phyloP scores from a whole-genome alignment of 2,113 vertebrate species.

The Cricetomys ansorgei region DNA sequence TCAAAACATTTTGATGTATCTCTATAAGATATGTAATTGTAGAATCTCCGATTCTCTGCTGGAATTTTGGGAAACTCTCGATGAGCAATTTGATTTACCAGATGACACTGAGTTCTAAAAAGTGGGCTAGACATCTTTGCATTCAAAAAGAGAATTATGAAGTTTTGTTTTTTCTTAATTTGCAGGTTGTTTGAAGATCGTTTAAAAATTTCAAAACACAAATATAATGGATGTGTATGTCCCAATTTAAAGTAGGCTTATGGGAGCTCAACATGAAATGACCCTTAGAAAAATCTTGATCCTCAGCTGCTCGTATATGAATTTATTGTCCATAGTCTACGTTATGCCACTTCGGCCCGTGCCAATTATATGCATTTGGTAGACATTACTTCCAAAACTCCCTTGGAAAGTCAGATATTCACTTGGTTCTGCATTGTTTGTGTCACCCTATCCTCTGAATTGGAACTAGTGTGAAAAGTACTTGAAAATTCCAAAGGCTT shows the following conservation, averaged over 20 bases:
- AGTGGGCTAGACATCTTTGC: not conserved
- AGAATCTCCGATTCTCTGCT: not conserved
- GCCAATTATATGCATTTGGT: conserved; percentile 69
- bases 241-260: conserved; percentile 55
- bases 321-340: conserved; percentile 71
- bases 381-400: conserved; percentile 29
- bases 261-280: not conserved
- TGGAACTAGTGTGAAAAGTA: conserved; percentile 53
- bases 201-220: conserved; percentile 46
- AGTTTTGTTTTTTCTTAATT: not conserved
- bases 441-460: conserved; percentile 31
- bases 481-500: conserved; percentile 44
- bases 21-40: not conserved
- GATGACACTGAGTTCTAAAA: conserved; percentile 36
- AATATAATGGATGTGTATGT: not conserved
- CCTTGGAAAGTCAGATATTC: conserved; percentile 24
- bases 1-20: conserved; percentile 4
- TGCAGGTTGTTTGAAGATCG: conserved; percentile 39
- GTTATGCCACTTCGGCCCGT: conserved; percentile 37
- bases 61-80: conserved; percentile 34
- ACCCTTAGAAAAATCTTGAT: conserved; percentile 31
- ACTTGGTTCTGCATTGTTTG: not conserved
- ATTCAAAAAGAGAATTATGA: conserved; percentile 38
- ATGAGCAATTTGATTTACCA: conserved; percentile 39
- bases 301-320: conserved; percentile 86